Base-by-base conservation (phyloP, 2,888 invertebrate genomes). In the Drosophila mayaguana region DNA sequence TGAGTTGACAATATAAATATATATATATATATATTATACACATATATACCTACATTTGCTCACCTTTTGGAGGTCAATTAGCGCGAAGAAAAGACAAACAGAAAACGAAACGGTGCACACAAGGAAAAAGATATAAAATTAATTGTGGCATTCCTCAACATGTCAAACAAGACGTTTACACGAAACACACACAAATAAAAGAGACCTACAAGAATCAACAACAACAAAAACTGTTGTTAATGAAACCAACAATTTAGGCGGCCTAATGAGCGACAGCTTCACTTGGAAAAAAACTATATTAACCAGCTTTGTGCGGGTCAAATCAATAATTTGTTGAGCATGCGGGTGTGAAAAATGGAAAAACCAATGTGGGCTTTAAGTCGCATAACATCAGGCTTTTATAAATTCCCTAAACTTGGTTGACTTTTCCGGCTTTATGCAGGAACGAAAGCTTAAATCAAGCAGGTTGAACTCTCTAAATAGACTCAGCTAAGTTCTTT, bases 1-100 rank as follows among this genome's bases (percentile, higher is more conserved):
- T 63, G 50, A 36, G 57, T 32, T 18, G 28, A 6, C 42, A 51
- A 56, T 18, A 32, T 36, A 51, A 18, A 32, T 25, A 42, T 28
- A 34, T 28, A 22, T 28, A 34, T 28, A 22, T 36, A 46, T 40
- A 34, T 14, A 22, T 50, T 43, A 34, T 14, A 22, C 36, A 28
- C 32, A 9, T 40, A 34, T 11, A 48, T 28, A 28, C 43, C 53
- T 65, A 69, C 64, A 66, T 83, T 68, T 68, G 54, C 51, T 63
- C 80, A 75, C 75, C 69, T 71, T 76, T 83, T 88, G 65, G 83
- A 84, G 84, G 84, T 88, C 84, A 84, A 88, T 84, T 84, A 88
- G 81, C 72, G 54, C 5, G 36, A 11, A 20, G 11, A 40, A 59
- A 38, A 25, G 36, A 55, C 6, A 40, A 20, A 50, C 20, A 9